Conservation (phyloP, 2,888 invertebrate species). For the Drosophila kambysellisi region DNA sequence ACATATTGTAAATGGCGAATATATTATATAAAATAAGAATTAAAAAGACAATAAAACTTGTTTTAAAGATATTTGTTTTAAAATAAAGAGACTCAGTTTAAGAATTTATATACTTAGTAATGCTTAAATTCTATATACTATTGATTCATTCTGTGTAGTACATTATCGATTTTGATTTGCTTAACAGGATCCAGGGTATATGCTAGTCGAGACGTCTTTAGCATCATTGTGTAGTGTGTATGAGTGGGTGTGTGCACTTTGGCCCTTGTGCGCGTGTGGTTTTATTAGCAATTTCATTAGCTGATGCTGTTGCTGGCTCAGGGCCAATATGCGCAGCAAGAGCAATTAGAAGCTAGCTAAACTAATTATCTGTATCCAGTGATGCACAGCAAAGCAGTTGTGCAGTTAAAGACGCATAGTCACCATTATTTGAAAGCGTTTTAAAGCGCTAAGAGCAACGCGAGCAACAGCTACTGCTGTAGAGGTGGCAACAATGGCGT, state of each 20-base stretch:
- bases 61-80: neutral
- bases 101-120: neutral
- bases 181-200: neutral
- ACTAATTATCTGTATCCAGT: conserved; percentile 59
- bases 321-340: conserved; percentile 32
- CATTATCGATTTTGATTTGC: neutral
- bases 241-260: conserved; percentile 1
- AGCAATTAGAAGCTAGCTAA: conserved; percentile 71
- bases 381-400: conserved; percentile 21
- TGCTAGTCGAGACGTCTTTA: neutral
- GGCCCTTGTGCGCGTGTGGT: conserved; percentile 57
- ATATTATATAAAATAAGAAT: neutral
- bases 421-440: conserved; percentile 5
- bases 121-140: neutral
- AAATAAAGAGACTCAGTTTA: neutral
- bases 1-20: no score
- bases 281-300: conserved; percentile 75
- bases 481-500: neutral
- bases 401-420: conserved; percentile 4
- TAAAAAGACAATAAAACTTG: neutral
- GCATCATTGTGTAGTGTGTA: neutral
- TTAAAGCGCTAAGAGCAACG: conserved; percentile 27
- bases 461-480: neutral
- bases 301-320: conserved; percentile 30
- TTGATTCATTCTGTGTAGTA: no score